These are phyloP conservation scores for Microcaecilia unicolor DNA, from an alignment of 2,797 vertebrate genomes.

Conservation along the genomic window DNA sequence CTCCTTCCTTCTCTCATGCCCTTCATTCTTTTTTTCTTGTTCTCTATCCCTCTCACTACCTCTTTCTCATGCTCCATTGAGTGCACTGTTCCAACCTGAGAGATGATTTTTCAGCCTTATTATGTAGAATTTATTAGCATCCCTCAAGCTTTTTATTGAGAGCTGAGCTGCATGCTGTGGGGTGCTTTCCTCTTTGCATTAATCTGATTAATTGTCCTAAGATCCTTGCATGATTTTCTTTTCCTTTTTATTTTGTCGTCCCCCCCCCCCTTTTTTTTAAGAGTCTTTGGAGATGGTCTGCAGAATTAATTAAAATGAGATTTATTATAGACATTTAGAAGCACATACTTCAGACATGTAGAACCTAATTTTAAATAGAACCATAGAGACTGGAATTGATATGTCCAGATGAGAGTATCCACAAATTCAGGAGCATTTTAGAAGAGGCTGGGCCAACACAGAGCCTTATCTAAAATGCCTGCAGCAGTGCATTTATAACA, in stretches of 20 bases:
- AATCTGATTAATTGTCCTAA: constrained; percentile 9
- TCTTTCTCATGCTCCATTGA: too few relatives aligned
- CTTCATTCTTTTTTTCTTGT: too few relatives aligned
- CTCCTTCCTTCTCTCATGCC: too few relatives aligned
- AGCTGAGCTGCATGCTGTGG: constrained; percentile 1
- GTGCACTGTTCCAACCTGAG: background rate
- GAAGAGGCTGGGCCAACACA: too few relatives aligned
- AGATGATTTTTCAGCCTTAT: background rate
- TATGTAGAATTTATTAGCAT: constrained; percentile 11
- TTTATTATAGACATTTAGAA: constrained; percentile 7
- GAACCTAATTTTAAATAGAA: too few relatives aligned
- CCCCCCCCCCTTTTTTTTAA: constrained; percentile 4
- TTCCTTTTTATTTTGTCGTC: background rate
- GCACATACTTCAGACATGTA: too few relatives aligned
- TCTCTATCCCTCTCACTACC: too few relatives aligned
- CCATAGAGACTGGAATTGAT: too few relatives aligned
- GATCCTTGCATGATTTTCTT: constrained; percentile 8
- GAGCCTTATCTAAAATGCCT: too few relatives aligned
- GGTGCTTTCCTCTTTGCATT: constrained; percentile 6
- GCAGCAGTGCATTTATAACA: too few relatives aligned
- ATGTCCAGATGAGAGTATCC: too few relatives aligned
- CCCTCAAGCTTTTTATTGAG: background rate
- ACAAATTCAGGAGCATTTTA: too few relatives aligned
- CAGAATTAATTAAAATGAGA: constrained; percentile 9
- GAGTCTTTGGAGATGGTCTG: constrained; percentile 1